Conservation (phyloP, 1,140 invertebrate genomes). For the Orussus abietinus region DNA sequence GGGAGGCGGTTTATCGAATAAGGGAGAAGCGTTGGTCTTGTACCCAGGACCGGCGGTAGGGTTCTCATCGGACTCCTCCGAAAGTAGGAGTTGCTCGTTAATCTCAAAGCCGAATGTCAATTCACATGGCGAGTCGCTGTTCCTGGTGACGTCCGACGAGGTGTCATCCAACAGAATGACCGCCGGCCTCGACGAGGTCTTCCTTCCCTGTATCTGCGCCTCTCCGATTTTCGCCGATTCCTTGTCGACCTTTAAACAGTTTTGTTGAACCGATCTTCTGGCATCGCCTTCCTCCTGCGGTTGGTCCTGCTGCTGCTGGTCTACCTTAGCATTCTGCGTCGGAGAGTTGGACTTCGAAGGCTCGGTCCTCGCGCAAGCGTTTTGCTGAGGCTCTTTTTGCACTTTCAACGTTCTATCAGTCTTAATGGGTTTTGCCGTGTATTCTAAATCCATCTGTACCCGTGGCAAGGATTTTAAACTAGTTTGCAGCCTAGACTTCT, state of each 20-base stretch:
- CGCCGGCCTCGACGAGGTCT: conserved; percentile 50
- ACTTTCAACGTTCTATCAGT: conserved; percentile 8
- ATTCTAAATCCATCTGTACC: conserved; percentile 3
- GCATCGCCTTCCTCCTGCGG: conserved; percentile 15
- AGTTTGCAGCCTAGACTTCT: not conserved
- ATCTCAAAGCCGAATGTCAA: conserved; percentile 68
- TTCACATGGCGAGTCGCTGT: conserved; percentile 51
- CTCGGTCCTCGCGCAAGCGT: conserved; percentile 5
- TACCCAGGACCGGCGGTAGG: conserved; percentile 23
- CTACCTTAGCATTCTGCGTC: no score
- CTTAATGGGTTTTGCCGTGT: conserved; percentile 2
- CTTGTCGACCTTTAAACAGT: conserved; percentile 21
- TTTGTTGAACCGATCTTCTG: conserved; percentile 25
- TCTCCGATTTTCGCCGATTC: conserved; percentile 20
- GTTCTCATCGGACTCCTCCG: conserved; percentile 32
- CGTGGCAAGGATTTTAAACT: not conserved
- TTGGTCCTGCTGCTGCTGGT: conserved; percentile 17
- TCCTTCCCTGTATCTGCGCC: conserved; percentile 19
- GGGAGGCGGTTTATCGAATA: conserved; percentile 29
- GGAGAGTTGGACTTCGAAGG: conserved; percentile 10
- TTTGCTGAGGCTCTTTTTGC: conserved; percentile 3
- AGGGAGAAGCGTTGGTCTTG: conserved; percentile 18
- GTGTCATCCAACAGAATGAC: conserved; percentile 61
- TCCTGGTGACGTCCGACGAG: conserved; percentile 40
- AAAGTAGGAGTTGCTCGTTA: conserved; percentile 60